Base-by-base conservation (phyloP, 1,140 invertebrate species). In the Dryas iulia region DNA sequence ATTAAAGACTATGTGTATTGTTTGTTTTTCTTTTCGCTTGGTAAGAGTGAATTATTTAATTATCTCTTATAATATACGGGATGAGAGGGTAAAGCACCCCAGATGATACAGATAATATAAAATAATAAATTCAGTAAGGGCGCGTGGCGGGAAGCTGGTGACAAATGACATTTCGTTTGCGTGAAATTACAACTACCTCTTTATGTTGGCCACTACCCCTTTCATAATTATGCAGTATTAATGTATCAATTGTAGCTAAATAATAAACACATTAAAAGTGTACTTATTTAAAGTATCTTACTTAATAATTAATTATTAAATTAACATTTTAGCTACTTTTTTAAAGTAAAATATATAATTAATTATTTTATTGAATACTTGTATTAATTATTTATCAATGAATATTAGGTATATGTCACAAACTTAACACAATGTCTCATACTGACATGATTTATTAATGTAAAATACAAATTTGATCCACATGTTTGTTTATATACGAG, bases 181-280 rank as follows among this genome's bases (percentile, higher is more conserved):
- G 86, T 91, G 82, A 91, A 89, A 91, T 91, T 86, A 87, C 82
- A 83, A 91, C 89, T 89, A 87, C 84, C 81, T 86, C 83, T 86
- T 87, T 82, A 84, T 87, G 59, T 76, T 67, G 74, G 63, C 72
- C 72, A 76, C 79, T 76, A 83, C 76, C 87, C 86, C 80, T 85
- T 84, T 59, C 14, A 78, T 83, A 69, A 86, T 89, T 89, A 90
- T 90, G 87, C 86, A 89, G 89, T 87, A 71, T 81, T 76, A 80
- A 78, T 74, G 69, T 66, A 71, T 78, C 86, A 82, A 82, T 82
- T 82, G n/a, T n/a, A n/a, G 73, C 69, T 21, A 21, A 47, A 47
- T 47, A 60, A 66, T 79, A 66, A 67, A 53, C 26, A 21, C 54
- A 33, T 53, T 33, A 56, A 60, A 57, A 57, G 52, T 26, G 0